Evolutionary conservation across 2,797 vertebrate genomes (phyloP), one percentile per base, ranked within the genome.

Genomic region (Otus scops): DNA sequence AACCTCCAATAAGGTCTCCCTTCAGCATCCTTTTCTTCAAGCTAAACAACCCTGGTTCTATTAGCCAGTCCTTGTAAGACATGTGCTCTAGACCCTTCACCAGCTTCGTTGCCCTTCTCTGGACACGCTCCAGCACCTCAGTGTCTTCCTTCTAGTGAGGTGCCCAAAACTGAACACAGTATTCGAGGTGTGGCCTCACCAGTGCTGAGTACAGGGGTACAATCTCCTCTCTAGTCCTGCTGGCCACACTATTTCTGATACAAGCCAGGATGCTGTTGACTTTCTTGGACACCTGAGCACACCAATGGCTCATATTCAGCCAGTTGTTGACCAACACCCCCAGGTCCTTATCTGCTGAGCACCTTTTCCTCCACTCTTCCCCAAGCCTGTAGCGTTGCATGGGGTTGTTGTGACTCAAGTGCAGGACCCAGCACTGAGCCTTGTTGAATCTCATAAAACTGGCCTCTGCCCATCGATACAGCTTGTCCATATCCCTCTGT

Each of bases 281-380:
- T 5, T 22, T 16, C 30, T 73, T 76, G 59, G 1, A 18, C 74
- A 22, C 39, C 36, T 77, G 78, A 30, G 3, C 30, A 64, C 18
- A 38, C 7, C 39, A 5, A 19, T 21, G 12, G 16, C 5, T 51
- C 41, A 10, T 23, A 1, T 56, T 50, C 59, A 60, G 10, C 11
- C 0, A 0, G 4, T 11, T 43, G 11, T 56, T 0, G 1, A 19
- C 7, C 26, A 64, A 4, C 36, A 57, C 5, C 5, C 36, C 27
- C 18, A 50, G 18, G 32, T 38, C 10, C 36, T 50, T 65, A 27
- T 59, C 32, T 0, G 1, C 18, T 1, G 0, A 14, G 12, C 22
- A 80, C 4, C 19, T 70, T 43, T 39, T 28, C 38, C 74, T 53
- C 10, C 60, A n/a, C 60, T n/a, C 36, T 7, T 28, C 13, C 51